Evolutionary conservation across 2,797 vertebrate genomes (phyloP).

Genomic region (Coluber constrictor): DNA sequence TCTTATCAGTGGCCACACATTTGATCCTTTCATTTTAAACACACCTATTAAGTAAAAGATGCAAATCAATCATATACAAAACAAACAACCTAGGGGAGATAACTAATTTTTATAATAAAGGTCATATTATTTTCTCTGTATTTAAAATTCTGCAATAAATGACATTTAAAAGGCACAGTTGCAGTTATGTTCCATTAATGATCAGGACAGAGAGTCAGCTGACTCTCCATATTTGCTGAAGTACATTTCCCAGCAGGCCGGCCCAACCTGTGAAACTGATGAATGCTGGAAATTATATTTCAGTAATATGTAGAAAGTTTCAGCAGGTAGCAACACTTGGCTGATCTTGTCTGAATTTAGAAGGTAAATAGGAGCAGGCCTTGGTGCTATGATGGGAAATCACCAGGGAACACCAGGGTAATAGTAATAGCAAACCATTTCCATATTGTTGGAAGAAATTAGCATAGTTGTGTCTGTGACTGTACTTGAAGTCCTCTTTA

Average conservation of each 20-base stretch:
- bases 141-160: background rate
- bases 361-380: background rate
- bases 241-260: background rate
- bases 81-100: background rate
- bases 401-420: background rate
- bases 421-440: background rate
- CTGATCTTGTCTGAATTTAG: background rate
- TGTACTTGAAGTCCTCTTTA: background rate
- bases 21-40: slow-evolving; percentile 67
- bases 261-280: background rate
- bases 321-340: background rate
- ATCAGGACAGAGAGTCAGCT: background rate
- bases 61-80: background rate
- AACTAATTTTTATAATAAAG: background rate
- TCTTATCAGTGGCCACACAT: slow-evolving; percentile 92
- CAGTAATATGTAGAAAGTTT: background rate
- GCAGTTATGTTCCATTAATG: background rate
- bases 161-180: background rate
- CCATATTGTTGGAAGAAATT: background rate
- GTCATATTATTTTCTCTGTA: too few relatives aligned
- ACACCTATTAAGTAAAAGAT: slow-evolving; percentile 69
- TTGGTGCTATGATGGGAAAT: background rate
- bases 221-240: background rate
- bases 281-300: background rate
- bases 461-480: background rate